Evolutionary conservation across 1,140 invertebrate genomes (phyloP).

Genomic region (Lucilia cuprina): DNA sequence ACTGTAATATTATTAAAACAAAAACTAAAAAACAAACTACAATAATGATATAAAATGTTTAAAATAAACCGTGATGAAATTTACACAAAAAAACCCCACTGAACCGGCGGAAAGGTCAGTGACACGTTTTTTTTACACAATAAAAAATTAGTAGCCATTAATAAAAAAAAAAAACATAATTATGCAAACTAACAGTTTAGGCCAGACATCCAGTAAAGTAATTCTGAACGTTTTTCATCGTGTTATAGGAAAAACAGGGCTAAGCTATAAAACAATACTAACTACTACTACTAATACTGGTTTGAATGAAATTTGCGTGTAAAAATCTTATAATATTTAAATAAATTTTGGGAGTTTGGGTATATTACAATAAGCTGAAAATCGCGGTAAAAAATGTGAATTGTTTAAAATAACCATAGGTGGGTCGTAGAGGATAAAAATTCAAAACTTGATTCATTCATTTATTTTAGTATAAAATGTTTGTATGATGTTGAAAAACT

Average conservation of each 20-base stretch:
- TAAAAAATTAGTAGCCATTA: not conserved
- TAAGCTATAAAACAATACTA: too few species aligned
- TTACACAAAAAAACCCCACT: not conserved
- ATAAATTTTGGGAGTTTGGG: too few species aligned
- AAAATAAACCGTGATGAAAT: not conserved
- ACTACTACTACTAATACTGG: too few species aligned
- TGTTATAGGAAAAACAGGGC: too few species aligned
- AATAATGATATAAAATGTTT: not conserved
- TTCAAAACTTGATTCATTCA: not conserved
- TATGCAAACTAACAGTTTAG: not conserved
- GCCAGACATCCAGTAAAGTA: not conserved
- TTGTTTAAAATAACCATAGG: not conserved
- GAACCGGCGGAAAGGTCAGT: not conserved
- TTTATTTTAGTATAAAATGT: too few species aligned
- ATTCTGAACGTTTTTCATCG: not conserved
- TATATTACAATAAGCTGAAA: not conserved
- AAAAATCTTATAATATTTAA: too few species aligned
- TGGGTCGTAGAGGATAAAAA: not conserved
- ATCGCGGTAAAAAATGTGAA: not conserved
- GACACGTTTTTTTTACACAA: not conserved
- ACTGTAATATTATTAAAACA: not conserved
- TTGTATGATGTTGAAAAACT: not conserved
- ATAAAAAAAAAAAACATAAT: not conserved
- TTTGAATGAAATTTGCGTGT: too few species aligned
- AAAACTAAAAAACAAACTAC: too few species aligned